Base-by-base conservation (phyloP, 2,113 vertebrate genomes). In the Scomber scombrus region DNA sequence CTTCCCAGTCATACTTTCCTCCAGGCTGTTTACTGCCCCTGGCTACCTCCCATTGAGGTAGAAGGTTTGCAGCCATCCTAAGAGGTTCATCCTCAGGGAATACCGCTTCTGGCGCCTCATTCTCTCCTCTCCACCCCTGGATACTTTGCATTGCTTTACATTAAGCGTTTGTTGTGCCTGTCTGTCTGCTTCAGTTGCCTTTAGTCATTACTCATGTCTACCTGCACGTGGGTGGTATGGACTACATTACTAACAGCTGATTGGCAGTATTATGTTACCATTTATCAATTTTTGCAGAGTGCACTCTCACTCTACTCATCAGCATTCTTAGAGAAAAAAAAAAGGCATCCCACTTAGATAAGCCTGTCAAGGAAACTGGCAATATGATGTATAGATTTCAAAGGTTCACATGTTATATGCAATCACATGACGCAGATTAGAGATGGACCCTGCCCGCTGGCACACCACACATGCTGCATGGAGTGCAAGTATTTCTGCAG, bases 191-290 rank as follows among this genome's bases (percentile, higher is more conserved):
- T 63, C 71, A 66, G 5, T 11, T 63, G 18, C n/a, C 29, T 52
- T 34, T 67, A 46, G 71, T 80, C 51, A 72, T 80, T 73, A 61
- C 77, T 77, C 34, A 23, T 14, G 11, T 45, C 11, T 3, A 19
- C 6, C 1, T 64, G 58, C 31, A 45, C 11, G 19, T 63, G 55
- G 67, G 75, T 58, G 80, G 72, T 40, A 21, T 21, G 19, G 18
- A 65, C n/a, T 47, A 54, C 51, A 68, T 79, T 66, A 62, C 9
- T 71, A 75, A 26, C 50, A 69, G 49, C 61, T 63, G 40, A 78
- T 84, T 60, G 61, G 55, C 61, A 78, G 13, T 51, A 61, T 74
- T n/a, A 26, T 3, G 29, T 65, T 15, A 34, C 54, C 65, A 62
- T 74, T 61, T 21, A 64, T 77, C 34, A 29, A 52, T 15, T 49